Evolutionary conservation across 2,113 vertebrate species (phyloP).

Genomic region (Pelmatolapia mariae): DNA sequence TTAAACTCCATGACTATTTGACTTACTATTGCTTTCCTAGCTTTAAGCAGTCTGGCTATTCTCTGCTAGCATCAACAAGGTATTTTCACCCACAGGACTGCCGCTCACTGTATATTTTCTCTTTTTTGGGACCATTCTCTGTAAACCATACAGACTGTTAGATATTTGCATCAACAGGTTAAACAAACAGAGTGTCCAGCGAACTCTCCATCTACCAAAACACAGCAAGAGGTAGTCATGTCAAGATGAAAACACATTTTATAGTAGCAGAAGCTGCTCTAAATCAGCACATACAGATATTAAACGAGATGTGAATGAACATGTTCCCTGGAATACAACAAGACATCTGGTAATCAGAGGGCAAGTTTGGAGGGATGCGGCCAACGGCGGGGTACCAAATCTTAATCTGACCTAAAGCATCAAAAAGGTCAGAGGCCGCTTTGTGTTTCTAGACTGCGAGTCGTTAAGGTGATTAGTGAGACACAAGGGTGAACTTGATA

Average conservation of each 20-base stretch:
- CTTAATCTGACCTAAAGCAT: neutral
- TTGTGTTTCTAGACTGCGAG: neutral
- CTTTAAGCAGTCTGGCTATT: neutral
- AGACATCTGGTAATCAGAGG: neutral
- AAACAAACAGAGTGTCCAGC: neutral
- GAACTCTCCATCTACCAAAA: neutral
- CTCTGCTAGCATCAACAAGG: neutral
- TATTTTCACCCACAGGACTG: neutral
- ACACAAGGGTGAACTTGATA: neutral
- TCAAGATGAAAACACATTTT: neutral
- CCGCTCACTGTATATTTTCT: neutral
- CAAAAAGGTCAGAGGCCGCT: neutral
- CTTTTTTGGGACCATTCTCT: accelerated
- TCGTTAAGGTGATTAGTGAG: neutral
- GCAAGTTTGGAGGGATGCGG: neutral
- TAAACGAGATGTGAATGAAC: neutral
- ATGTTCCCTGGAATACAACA: neutral
- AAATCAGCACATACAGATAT: neutral
- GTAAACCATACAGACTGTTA: neutral
- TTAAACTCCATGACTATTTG: neutral
- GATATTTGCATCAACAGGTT: neutral
- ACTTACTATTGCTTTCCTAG: neutral
- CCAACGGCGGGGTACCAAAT: neutral
- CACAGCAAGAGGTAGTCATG: neutral
- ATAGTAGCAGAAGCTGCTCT: neutral